Conservation (phyloP, 1,140 invertebrate genomes). For the Trichonephila clavata region DNA sequence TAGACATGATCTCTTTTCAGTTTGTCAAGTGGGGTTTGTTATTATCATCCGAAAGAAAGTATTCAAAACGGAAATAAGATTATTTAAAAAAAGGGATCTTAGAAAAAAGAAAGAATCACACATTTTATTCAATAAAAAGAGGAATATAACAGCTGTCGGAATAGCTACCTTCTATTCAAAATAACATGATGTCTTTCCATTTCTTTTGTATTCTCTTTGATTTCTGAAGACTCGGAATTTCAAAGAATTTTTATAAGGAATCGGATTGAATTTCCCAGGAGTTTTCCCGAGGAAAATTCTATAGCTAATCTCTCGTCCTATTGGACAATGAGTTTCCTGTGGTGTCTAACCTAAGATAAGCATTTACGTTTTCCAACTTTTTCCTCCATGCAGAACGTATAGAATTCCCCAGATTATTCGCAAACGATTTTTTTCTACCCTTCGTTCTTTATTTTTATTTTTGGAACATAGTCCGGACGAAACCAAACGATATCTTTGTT, state of each 20-base stretch:
- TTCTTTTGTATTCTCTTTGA: background rate
- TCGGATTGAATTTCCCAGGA: background rate
- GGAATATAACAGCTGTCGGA: background rate
- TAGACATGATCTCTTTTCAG: background rate
- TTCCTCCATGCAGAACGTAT: background rate
- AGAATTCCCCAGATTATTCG: constrained; percentile 1
- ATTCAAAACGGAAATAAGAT: background rate
- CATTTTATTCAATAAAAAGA: background rate
- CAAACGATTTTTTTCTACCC: background rate
- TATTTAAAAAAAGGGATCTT: constrained; percentile 1
- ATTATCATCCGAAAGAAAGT: background rate
- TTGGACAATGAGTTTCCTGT: constrained; percentile 10
- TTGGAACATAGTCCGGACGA: background rate
- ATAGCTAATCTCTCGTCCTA: constrained; percentile 10
- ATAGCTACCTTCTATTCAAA: background rate
- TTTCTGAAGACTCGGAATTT: constrained; percentile 11
- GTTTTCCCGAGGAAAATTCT: constrained; percentile 2
- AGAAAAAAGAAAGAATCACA: background rate
- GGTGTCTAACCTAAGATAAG: constrained; percentile 14
- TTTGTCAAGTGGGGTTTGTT: background rate
- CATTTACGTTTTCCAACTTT: background rate
- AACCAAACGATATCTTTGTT: constrained; percentile 22
- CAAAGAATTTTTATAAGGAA: background rate
- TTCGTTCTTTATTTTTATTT: background rate
- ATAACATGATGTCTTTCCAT: background rate